Base-by-base conservation (phyloP, 2,797 vertebrate genomes). In the Paguma larvata region DNA sequence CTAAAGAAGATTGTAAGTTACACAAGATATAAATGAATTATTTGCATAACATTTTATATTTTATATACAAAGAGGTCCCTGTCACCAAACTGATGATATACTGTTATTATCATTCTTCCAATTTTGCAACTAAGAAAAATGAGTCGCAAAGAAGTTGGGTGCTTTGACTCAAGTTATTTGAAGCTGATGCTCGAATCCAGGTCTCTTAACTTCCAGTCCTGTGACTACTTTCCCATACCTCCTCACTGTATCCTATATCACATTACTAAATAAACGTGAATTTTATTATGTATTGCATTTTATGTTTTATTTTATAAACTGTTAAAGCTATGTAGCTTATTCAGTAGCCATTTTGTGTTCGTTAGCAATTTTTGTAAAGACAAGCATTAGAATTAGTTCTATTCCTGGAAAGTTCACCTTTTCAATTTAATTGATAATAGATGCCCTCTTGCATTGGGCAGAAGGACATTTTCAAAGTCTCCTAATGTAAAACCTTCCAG, bases 221-320 rank as follows among this genome's bases (percentile, higher is more conserved):
- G 65, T 91, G 56, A 63, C 75, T 94, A 89, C 85, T 96, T 93
- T 82, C 25, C 34, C 34, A 94, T 73, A 38, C 27, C 23, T 13
- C 51, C 21, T 88, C 44, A 78, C 5, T 63, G 41, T 53, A 51
- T 10, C 15, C 34, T 46, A 63, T 14, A 79, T 10, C 48, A 78
- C 21, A 62, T 79, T 80, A 65, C 25, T 94, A 96, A 80, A 84
- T 80, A 94, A 86, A 85, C 38, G 63, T 70, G 38, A 96, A 85
- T 96, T 93, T 80, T 73, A 77, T 84, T 84, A 93, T 8, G 4
- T 70, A 86, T 91, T 88, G 7, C 67, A 95, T 80, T 95, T 94
- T 89, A 68, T 27, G 65, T 89, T 86, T 96, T 79, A 46, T 68
- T 95, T 96, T 92, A 91, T 83, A 97, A 91, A 18, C 59, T 96